Conservation (phyloP, 2,113 vertebrate genomes). For the Corythornis madagascariensis region DNA sequence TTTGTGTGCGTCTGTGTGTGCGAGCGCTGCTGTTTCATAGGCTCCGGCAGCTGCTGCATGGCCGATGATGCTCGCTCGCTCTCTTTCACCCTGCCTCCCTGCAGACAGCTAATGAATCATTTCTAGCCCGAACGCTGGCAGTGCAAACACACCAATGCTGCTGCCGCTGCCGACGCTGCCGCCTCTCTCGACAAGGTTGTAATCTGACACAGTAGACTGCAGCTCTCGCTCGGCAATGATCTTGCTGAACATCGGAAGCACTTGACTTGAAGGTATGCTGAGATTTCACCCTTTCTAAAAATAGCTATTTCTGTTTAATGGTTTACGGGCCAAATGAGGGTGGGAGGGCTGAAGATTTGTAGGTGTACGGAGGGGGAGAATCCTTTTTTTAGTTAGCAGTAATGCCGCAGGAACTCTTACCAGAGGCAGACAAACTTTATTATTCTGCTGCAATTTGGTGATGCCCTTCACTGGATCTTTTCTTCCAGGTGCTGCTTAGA, state of each 20-base stretch:
- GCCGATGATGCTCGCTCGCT: constrained; percentile 72
- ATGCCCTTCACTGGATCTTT: constrained; percentile 37
- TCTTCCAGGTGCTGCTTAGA: neutral
- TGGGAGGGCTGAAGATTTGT: neutral
- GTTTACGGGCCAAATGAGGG: neutral
- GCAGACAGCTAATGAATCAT: constrained; percentile 78
- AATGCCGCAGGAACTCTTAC: neutral
- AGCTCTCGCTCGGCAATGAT: constrained; percentile 54
- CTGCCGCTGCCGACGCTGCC: neutral
- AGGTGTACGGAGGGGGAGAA: neutral
- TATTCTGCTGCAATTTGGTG: constrained; percentile 1
- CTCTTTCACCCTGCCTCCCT: constrained; percentile 75
- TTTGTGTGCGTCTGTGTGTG: constrained; percentile 65
- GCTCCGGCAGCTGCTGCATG: constrained; percentile 74
- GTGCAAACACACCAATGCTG: constrained; percentile 36
- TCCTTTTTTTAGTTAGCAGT: neutral
- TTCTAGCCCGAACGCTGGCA: constrained; percentile 72
- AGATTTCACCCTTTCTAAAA: neutral
- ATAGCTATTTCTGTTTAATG: neutral
- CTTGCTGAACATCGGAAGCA: neutral
- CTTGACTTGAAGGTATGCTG: constrained; percentile 70
- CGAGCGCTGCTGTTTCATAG: constrained; percentile 64
- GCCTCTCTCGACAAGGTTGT: constrained; percentile 50
- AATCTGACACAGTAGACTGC: constrained; percentile 72
- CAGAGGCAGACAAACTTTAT: constrained; percentile 64